Evolutionary conservation across 1,140 invertebrate genomes (phyloP).

Genomic region (Potamilus streckersoni): DNA sequence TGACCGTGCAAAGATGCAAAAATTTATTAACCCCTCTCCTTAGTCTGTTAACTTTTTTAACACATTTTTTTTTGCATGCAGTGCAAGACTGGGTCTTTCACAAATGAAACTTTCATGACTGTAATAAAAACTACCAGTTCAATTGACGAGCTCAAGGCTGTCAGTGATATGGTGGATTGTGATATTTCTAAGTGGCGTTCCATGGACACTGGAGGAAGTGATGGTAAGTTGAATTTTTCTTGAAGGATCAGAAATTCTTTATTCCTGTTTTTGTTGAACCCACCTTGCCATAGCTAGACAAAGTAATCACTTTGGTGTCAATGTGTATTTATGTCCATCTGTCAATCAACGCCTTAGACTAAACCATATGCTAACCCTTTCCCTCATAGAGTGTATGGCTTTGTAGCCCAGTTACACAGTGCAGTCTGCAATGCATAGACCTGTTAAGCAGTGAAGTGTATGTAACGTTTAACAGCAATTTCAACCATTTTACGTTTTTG

Average conservation of each 20-base stretch:
- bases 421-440: no score
- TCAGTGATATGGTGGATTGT: conserved; percentile 80
- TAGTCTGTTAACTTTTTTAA: not conserved
- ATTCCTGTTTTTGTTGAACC: not conserved
- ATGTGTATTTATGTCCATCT: no score
- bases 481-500: no score
- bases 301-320: no score
- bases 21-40: not conserved
- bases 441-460: no score
- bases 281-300: not conserved
- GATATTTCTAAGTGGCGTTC: conserved; percentile 84
- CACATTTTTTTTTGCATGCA: conserved; percentile 62
- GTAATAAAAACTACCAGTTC: conserved; percentile 83
- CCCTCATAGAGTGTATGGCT: no score
- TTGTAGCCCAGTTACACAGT: no score
- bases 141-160: conserved; percentile 83
- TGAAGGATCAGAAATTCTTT: no score
- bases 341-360: no score
- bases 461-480: no score
- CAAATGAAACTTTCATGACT: conserved; percentile 85
- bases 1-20: not conserved
- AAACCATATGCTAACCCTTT: no score
- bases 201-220: conserved; percentile 84
- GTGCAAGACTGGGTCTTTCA: conserved; percentile 82
- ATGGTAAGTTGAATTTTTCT: conserved; percentile 68